A percentile compares a stretch with the other conserved stretches of the same genome.
phyloP scores from a whole-genome alignment of 2,797 vertebrate species.

The Hemibagrus guttatus region DNA sequence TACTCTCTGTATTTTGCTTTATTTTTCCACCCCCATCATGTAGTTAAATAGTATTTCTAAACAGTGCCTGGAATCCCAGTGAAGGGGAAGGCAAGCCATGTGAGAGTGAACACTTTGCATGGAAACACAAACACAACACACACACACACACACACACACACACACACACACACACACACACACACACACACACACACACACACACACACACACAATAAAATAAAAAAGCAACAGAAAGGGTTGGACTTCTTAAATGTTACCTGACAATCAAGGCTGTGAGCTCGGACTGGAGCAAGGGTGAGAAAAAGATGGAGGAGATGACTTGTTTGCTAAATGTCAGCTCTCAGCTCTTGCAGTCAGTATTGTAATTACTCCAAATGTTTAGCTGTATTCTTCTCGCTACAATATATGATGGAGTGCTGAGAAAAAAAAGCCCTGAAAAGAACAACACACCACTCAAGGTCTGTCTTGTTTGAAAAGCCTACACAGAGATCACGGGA shows the following conservation, averaged over 20 bases:
- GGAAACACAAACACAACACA: not conserved
- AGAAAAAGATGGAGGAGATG: conserved; percentile 58
- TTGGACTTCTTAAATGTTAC: conserved; percentile 67
- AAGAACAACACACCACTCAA: not conserved
- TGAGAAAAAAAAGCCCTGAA: not conserved
- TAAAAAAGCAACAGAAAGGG: conserved; percentile 23
- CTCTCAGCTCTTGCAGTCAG: conserved; percentile 22
- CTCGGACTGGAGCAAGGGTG: not conserved
- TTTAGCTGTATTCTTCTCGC: not conserved
- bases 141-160: not conserved
- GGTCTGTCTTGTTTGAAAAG: not conserved
- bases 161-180: not conserved
- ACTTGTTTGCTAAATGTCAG: conserved; percentile 61
- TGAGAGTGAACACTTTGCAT: conserved; percentile 56
- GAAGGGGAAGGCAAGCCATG: conserved; percentile 56
- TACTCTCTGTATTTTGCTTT: conserved; percentile 51
- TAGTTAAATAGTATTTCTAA: conserved; percentile 75
- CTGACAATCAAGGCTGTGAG: conserved; percentile 65
- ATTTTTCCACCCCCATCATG: conserved; percentile 22
- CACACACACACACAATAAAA: not conserved
- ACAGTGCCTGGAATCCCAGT: conserved; percentile 64
- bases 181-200: too few species aligned
- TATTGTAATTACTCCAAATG: conserved; percentile 18
- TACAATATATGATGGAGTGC: not conserved
- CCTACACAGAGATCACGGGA: not conserved